Percentiles rank a stretch among this genome's conserved stretches.
Evolutionary conservation across 2,797 vertebrate genomes (phyloP).

Genomic region (Stomatorhinus walkeri): DNA sequence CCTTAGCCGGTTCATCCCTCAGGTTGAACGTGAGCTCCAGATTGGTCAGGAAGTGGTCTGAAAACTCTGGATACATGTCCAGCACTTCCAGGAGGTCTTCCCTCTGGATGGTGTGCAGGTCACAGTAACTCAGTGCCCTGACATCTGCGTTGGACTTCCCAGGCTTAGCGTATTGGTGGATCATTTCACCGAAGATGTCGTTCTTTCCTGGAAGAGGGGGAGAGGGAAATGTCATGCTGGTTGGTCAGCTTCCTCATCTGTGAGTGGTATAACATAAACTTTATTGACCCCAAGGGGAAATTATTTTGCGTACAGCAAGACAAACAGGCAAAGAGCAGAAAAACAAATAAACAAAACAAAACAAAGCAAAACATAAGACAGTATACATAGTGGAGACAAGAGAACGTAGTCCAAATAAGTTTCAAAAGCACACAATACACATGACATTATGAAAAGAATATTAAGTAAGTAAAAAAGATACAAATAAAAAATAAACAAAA

Average conservation of each 20-base stretch:
- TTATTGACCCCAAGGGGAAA: not conserved
- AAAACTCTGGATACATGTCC: slow-evolving; percentile 98
- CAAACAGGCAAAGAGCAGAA: not conserved
- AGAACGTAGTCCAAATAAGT: not conserved
- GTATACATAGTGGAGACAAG: not conserved
- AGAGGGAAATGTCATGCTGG: not conserved
- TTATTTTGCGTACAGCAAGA: not conserved
- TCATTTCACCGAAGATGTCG: slow-evolving; percentile 98
- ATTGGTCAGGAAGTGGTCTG: slow-evolving; percentile 87
- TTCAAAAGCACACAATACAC: not conserved
- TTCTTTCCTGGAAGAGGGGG: slow-evolving; percentile 75
- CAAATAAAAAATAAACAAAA: not conserved
- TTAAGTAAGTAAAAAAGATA: not conserved
- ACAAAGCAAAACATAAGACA: not conserved
- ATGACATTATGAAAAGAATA: not conserved
- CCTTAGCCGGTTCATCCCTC: slow-evolving; percentile 79
- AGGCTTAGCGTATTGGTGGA: slow-evolving; percentile 84
- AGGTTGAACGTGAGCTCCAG: slow-evolving; percentile 95
- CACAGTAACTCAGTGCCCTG: slow-evolving; percentile 93
- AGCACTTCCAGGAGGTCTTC: slow-evolving; percentile 92
- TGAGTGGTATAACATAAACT: not conserved
- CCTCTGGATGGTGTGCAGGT: slow-evolving; percentile 92
- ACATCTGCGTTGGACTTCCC: slow-evolving; percentile 95
- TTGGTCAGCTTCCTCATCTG: not conserved
- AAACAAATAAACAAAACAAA: not conserved